Base-by-base conservation (phyloP, 2,888 invertebrate genomes). In the Pyrochroa serraticornis region DNA sequence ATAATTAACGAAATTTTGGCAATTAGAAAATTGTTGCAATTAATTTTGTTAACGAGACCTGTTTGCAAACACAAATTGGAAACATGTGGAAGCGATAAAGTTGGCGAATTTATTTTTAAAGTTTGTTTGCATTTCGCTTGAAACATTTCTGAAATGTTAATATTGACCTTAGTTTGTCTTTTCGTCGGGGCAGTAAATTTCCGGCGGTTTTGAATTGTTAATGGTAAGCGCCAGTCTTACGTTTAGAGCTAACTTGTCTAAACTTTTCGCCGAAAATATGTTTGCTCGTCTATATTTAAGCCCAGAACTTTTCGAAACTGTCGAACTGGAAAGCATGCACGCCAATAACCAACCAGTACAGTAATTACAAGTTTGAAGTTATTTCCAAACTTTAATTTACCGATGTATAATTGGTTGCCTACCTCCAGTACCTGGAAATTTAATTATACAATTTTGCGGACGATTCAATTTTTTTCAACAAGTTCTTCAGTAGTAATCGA, bases 151-250 rank as follows among this genome's bases (percentile, higher is more conserved):
- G 31, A 42, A 42, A 31, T 42, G 42, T 30, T 42, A 42, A 42
- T 42, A 42, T 31, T 42, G 42, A 42, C 33, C 42, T 9, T 33
- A 42, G 42, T 32, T 31, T 38, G 10, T 9, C 41, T 9, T 39
- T 49, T 48, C 32, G 49, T 39, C 34, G 10, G 13, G 31, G 22
- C 38, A 32, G 33, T 38, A 37, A 48, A 48, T 12, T 50, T 31
- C 38, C 41, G 39, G 30, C 35, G 42, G 39, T 39, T 50, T 50
- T 33, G 42, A 42, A 50, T 39, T 42, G 35, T 35, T 13, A 38
- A 10, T 14, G 32, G 33, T 12, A 22, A 22, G 22, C 37, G 34
- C 14, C 8, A 14, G 14, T 8, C 22, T 37, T 31, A 5, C 22
- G 22, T 22, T 22, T 22, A 22, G 5, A 22, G 39, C 39, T 35